phyloP scores from a whole-genome alignment of 1,140 invertebrate genomes.

The Thaumatotibia leucotreta region DNA sequence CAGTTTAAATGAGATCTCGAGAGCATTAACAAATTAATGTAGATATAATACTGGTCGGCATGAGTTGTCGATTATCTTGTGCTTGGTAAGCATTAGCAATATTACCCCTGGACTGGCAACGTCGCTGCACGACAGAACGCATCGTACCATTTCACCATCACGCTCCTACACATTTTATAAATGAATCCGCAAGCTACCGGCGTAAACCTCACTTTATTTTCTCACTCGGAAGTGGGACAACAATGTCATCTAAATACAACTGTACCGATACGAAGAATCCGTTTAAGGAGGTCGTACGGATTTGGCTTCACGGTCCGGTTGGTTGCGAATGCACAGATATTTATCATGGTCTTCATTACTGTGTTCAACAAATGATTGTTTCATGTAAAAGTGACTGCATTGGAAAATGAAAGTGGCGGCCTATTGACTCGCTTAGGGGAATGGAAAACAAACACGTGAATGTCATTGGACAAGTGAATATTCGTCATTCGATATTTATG shows the following conservation, averaged over 20 bases:
- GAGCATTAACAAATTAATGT: background rate
- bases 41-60: background rate
- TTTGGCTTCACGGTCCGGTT: conserved; percentile 7
- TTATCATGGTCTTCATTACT: background rate
- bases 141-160: conserved; percentile 58
- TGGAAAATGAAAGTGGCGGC: conserved; percentile 3
- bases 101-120: conserved; percentile 50
- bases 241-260: conserved; percentile 12
- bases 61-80: background rate
- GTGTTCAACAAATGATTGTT: background rate
- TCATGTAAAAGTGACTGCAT: conserved; percentile 2
- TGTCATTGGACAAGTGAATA: background rate
- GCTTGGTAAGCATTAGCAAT: background rate
- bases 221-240: conserved; percentile 1
- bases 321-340: background rate
- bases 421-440: background rate
- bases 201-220: conserved; percentile 1
- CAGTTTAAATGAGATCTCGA: background rate
- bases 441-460: background rate
- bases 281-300: conserved; percentile 10
- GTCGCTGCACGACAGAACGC: conserved; percentile 46
- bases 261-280: conserved; percentile 13
- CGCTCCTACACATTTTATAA: conserved; percentile 14
- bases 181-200: background rate
- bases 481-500: background rate